A percentile compares a stretch with the other conserved stretches of the same genome.
Evolutionary conservation across 2,797 vertebrate genomes (phyloP).

Genomic region (Periparus ater): DNA sequence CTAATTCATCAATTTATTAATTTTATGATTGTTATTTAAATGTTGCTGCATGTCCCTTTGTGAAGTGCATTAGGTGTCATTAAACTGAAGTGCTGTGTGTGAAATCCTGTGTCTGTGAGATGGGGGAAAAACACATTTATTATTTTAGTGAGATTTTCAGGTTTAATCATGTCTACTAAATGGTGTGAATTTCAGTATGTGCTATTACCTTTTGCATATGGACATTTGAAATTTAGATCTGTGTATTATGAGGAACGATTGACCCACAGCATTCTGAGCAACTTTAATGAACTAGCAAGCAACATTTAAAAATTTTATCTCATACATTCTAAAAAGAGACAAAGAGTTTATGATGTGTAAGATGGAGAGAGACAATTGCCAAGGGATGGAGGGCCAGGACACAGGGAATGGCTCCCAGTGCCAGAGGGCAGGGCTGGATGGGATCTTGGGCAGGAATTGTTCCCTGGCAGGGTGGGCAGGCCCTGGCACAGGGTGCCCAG

Average conservation of each 20-base stretch:
- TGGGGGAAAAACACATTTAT: neutral
- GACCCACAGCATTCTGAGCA: neutral
- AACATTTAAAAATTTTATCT: neutral
- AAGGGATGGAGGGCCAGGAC: accelerated
- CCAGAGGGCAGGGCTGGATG: accelerated
- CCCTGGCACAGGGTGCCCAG: neutral
- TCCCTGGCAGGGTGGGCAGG: neutral
- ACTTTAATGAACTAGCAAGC: neutral
- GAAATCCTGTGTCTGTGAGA: neutral
- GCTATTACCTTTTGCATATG: neutral
- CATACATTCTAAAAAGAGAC: neutral
- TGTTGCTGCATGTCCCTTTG: neutral
- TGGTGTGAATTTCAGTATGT: neutral
- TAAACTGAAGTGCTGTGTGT: neutral
- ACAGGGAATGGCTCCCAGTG: neutral
- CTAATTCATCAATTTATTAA: neutral
- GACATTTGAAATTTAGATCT: neutral
- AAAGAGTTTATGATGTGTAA: neutral
- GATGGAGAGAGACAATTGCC: accelerated
- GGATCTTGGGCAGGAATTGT: neutral
- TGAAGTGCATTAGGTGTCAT: neutral
- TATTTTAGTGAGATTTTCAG: neutral
- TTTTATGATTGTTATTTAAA: neutral
- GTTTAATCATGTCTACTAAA: neutral
- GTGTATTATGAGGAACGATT: neutral